Base-by-base conservation (phyloP, 2,888 invertebrate species). In the Thera obeliscata region DNA sequence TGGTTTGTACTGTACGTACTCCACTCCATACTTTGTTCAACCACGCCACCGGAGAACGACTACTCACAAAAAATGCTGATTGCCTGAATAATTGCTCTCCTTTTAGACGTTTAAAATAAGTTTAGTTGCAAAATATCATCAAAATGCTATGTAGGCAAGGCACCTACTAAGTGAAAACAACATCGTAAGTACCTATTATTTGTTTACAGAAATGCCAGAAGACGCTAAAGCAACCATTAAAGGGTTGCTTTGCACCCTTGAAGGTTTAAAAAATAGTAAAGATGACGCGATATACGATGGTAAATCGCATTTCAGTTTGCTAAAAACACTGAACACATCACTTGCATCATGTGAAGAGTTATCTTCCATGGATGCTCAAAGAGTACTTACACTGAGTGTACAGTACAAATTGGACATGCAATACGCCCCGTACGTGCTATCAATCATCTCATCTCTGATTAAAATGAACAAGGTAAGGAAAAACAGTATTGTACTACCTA, bases 311-410 rank as follows among this genome's bases (percentile, higher is more conserved):
- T 33, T 48, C 3, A 59, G 56, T 11, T 49, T 64, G 12, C 46
- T 70, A 48, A 59, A 59, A 56, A 56, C 38, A 8, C 12, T 70
- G 7, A 62, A 64, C 50, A 33, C 41, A 8, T 4, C 52, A 2
- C 54, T 70, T 33, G 33, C 11, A 8, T n/a, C 35, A 41, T 12
- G 33, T 59, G 48, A 60, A 5, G 61, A 48, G 9, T 33, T 70
- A 41, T 41, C 58, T 11, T 12, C 50, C 2, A 11, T 9, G 11
- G 61, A 67, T 11, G 67, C 64, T 48, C 56, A 70, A 22, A 70
- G 64, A 62, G 59, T 70, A 76, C 3, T 69, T 82, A 85, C 62
- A 56, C 38, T 79, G 69, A 63, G 71, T 69, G 69, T 74, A 72
- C 48, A 46, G 70, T 36, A 65, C 73, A 50, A 46, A 74, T 49